Percentiles rank a stretch among this genome's conserved stretches.
phyloP scores from a whole-genome alignment of 2,113 vertebrate species.

The Pteronura brasiliensis region DNA sequence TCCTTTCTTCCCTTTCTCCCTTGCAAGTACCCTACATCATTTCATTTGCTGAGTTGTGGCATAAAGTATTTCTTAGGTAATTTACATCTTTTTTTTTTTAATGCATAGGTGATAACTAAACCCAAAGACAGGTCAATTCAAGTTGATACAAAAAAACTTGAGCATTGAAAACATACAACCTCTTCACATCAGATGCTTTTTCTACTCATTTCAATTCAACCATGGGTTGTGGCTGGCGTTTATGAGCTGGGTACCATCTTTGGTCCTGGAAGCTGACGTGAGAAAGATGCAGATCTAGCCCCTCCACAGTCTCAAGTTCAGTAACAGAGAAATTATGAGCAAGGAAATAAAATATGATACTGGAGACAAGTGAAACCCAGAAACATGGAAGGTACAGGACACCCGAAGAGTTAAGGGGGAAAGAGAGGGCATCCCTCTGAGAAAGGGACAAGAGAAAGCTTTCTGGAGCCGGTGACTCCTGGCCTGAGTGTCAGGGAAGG shows the following conservation, averaged over 20 bases:
- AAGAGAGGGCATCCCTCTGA: background rate
- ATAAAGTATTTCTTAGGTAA: background rate
- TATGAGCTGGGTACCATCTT: background rate
- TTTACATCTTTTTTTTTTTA: conserved; percentile 12
- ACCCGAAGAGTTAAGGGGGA: rapidly evolving
- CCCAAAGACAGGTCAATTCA: background rate
- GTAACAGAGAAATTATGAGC: background rate
- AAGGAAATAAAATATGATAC: background rate
- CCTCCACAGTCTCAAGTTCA: background rate
- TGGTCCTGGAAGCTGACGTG: background rate
- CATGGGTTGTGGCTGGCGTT: background rate
- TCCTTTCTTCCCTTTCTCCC: background rate
- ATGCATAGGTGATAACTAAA: background rate
- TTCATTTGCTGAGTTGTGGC: background rate
- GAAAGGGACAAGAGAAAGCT: background rate
- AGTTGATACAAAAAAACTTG: background rate
- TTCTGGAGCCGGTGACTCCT: background rate
- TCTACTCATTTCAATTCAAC: background rate
- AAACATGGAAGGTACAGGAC: background rate
- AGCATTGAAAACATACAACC: background rate
- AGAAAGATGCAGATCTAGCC: background rate
- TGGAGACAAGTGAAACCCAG: background rate
- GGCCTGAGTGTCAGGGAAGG: background rate
- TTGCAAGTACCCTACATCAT: background rate
- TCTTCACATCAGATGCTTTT: background rate